Conservation (phyloP, 2,888 invertebrate genomes). For the Ophion obscuratus region DNA sequence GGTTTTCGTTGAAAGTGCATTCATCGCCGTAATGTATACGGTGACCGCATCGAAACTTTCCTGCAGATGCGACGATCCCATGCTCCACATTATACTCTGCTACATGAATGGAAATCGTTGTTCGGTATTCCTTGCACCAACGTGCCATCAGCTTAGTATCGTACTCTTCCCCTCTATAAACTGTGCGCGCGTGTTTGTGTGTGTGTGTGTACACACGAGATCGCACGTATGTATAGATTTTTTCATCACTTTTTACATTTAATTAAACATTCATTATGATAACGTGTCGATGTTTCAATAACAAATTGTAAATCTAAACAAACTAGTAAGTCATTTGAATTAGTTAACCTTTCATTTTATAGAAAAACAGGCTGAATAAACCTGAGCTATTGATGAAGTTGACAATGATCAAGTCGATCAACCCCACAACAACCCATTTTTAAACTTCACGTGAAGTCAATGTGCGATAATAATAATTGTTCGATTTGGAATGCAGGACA, state of each 20-base stretch:
- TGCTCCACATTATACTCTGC: neutral
- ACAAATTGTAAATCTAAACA: no score
- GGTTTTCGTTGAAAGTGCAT: neutral
- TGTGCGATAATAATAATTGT: neutral
- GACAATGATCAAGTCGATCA: neutral
- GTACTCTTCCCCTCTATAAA: neutral
- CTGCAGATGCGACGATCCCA: conserved; percentile 42
- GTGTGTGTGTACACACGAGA: no score
- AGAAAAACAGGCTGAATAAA: no score
- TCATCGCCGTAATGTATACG: neutral
- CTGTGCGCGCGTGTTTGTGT: no score
- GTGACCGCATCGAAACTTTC: conserved; percentile 32
- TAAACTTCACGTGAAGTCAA: neutral
- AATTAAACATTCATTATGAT: neutral
- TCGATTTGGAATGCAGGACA: neutral
- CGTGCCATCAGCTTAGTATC: conserved; percentile 1
- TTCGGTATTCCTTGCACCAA: conserved; percentile 28
- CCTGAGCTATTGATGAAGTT: neutral
- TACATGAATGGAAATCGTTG: conserved; percentile 48
- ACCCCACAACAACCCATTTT: neutral
- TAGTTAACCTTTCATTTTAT: no score
- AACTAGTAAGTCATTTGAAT: no score
- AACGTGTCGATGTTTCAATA: no score
- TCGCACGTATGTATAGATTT: no score
- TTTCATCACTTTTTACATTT: neutral